Evolutionary conservation across 2,113 vertebrate species (phyloP).

Genomic region (Propithecus coquereli): DNA sequence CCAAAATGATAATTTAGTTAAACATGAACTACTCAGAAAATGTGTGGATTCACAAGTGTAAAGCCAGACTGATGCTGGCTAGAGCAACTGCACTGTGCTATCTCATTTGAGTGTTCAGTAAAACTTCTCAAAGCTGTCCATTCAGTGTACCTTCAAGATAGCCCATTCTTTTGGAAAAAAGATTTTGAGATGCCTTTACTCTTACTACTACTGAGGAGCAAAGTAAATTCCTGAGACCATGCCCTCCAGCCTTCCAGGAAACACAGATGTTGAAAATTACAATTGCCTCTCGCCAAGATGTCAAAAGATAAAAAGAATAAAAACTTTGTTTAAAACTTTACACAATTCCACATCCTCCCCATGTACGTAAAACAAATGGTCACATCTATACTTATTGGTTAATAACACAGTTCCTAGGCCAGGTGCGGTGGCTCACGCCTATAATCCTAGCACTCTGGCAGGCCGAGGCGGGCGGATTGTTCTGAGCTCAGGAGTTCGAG

Average conservation of each 20-base stretch:
- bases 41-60: neutral
- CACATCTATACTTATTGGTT: neutral
- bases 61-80: neutral
- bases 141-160: neutral
- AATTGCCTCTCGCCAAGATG: neutral
- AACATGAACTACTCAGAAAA: neutral
- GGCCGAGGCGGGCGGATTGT: too few species aligned
- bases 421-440: too few species aligned
- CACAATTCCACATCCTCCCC: neutral
- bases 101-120: neutral
- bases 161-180: neutral
- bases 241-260: neutral
- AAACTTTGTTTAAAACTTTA: neutral
- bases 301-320: conserved; percentile 9
- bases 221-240: neutral
- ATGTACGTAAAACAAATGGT: neutral
- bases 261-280: neutral
- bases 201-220: neutral
- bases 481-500: too few species aligned
- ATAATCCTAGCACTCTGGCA: too few species aligned
- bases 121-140: neutral
- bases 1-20: neutral
- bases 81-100: neutral
- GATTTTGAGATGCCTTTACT: neutral
- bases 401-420: neutral